Conservation (phyloP, 2,888 invertebrate genomes). For the Tetragnatha montana region DNA sequence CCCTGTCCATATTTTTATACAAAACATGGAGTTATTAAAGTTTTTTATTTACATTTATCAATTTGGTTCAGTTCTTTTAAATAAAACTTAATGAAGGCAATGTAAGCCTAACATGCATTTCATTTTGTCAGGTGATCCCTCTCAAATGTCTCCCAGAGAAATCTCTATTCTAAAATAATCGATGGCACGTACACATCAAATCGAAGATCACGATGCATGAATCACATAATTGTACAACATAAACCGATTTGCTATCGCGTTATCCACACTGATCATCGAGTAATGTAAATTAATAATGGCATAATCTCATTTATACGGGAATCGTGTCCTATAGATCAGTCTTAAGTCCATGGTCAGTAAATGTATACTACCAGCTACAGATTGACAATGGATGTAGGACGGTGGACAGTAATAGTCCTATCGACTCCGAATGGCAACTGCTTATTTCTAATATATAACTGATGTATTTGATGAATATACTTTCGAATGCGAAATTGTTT, state of each 20-base stretch:
- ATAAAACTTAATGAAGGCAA: no score
- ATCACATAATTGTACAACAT: slow-evolving; percentile 3
- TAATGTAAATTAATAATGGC: slow-evolving; percentile 49
- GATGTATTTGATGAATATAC: not conserved
- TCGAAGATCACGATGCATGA: not conserved
- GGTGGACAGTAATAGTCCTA: no score
- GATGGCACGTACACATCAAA: not conserved
- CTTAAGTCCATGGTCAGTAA: slow-evolving; percentile 10
- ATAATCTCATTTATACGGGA: slow-evolving; percentile 34
- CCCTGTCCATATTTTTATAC: no score
- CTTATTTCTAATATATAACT: not conserved
- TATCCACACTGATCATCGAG: slow-evolving; percentile 21
- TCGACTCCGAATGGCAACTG: not conserved
- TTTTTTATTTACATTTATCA: no score
- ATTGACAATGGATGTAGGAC: not conserved
- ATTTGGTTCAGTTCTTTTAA: no score
- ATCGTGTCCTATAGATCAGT: slow-evolving; percentile 16
- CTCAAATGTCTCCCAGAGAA: not conserved
- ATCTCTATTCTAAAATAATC: not conserved
- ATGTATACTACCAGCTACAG: not conserved
- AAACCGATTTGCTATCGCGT: slow-evolving; percentile 34
- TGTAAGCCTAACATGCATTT: no score
- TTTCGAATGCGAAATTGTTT: not conserved
- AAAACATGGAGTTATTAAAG: no score
- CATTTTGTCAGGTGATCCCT: no score